Evolutionary conservation across 2,797 vertebrate genomes (phyloP), one percentile per base, ranked within the genome.

Genomic region (Pipistrellus pygmaeus): DNA sequence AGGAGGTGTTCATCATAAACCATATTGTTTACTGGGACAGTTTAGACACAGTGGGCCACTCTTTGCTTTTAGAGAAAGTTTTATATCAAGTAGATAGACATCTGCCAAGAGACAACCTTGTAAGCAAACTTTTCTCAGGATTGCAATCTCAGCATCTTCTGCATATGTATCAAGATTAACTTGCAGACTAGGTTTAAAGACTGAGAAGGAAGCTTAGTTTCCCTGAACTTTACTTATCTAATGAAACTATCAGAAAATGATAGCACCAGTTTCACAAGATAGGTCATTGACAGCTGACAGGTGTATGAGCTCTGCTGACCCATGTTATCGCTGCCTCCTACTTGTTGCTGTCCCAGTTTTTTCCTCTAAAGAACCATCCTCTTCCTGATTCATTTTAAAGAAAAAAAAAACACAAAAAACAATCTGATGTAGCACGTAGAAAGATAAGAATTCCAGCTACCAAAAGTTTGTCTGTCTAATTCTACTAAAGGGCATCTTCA

Each of bases 181-280:
- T 86, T 93, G 51, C 14, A 23, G 44, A n/a, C 23, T 9, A 71
- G 4, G 85, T 93, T 94, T 78, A 55, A 94, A 92, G 15, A 38
- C 35, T 73, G 10, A 73, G n/a, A 89, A 64, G 71, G 35, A 2
- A 72, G 46, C 48, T 93, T 76, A 78, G 69, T 11, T 96, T 94
- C 97, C 86, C 35, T 71, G 35, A 95, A 76, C 62, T 44, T 94
- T 14, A 77, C 62, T 91, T 86, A 48, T 89, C 88, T 95, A 78
- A 57, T 76, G 53, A 92, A 64, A 90, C 60, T 90, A 30, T 51
- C 66, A 95, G 53, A 46, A 27, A 89, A 88, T 7, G 4, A 46
- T 85, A 91, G 23, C 51, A 62, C 4, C 4, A 1, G 2, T 53
- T 92, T 51, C 62, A 81, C 0, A 12, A n/a, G 23, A 25, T 17